Evolutionary conservation across 2,113 vertebrate species (phyloP), one percentile per base, ranked within the genome.

Genomic region (Tauraco erythrolophus): DNA sequence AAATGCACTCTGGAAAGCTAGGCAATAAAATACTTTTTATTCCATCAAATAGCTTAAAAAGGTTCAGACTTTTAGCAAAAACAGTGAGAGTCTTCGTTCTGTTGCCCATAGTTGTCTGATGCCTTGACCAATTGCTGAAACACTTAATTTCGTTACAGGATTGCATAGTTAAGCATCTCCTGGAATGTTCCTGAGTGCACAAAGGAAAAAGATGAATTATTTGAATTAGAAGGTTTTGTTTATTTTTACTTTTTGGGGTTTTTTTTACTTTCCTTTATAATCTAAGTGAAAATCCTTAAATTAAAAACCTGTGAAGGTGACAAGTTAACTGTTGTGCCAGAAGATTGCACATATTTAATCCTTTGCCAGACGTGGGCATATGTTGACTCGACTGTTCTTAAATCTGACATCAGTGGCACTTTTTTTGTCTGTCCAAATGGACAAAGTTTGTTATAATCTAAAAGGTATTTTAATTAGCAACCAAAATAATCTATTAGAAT

Each of bases 301-400:
- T 79, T 71, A 35, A 89, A 85, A 84, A 54, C 35, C 61, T 33
- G 10, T 45, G 43, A 66, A 89, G 35, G 80, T 89, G 84, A 46
- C 19, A 86, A 68, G 79, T 64, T 84, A 51, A 51, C 74, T 23
- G 0, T 86, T 78, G 61, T 92, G 84, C 81, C 64, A 57, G 25
- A 86, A 81, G 81, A 87, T 51, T 86, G 66, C 82, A 58, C 50
- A 2, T 4, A 79, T 50, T 89, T 92, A 94, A 92, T 93, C 68
- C 50, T 92, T 71, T 95, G 77, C 82, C 78, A 92, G 81, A 83
- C 30, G 33, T 48, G 30, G 92, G 58, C 35, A n/a, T 94, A 83
- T 89, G 86, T 88, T 94, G 94, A 66, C 62, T 96, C 3, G 14
- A 57, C 80, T 94, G 41, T 65, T 94, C 51, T 80, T 62, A 48